Conservation (phyloP, 1,140 invertebrate genomes). For the Gryllus bimaculatus region DNA sequence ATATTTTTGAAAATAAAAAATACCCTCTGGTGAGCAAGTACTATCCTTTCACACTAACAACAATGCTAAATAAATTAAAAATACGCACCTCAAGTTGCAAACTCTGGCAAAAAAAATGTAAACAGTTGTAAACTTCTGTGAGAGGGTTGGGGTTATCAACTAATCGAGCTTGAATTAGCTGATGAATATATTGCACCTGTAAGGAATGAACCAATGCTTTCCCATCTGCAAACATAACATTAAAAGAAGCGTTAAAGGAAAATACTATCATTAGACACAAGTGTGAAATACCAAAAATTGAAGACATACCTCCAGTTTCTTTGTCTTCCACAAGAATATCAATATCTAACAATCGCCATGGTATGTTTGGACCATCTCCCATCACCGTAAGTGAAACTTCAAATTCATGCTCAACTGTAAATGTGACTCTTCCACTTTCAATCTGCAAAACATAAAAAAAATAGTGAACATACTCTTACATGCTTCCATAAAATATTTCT, state of each 20-base stretch:
- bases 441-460: slow-evolving; percentile 44
- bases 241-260: slow-evolving; percentile 13
- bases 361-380: slow-evolving; percentile 84
- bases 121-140: slow-evolving; percentile 74
- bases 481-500: no score
- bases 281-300: not conserved
- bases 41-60: no score
- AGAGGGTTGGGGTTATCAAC: slow-evolving; percentile 62
- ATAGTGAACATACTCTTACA: not conserved
- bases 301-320: slow-evolving; percentile 73
- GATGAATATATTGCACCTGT: slow-evolving; percentile 87
- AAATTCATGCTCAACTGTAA: slow-evolving; percentile 93
- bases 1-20: not conserved
- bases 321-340: slow-evolving; percentile 93
- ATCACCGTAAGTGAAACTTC: slow-evolving; percentile 92
- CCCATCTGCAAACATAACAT: slow-evolving; percentile 59
- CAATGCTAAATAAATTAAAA: not conserved
- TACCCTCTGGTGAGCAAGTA: not conserved
- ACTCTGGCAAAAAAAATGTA: slow-evolving; percentile 92
- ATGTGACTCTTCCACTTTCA: slow-evolving; percentile 87
- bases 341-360: slow-evolving; percentile 90
- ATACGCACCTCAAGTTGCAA: slow-evolving; percentile 73
- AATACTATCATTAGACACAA: slow-evolving; percentile 1
- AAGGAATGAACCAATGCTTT: slow-evolving; percentile 87
- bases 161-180: slow-evolving; percentile 78